Base-by-base conservation (phyloP, 2,888 invertebrate genomes). In the Nebria salina region DNA sequence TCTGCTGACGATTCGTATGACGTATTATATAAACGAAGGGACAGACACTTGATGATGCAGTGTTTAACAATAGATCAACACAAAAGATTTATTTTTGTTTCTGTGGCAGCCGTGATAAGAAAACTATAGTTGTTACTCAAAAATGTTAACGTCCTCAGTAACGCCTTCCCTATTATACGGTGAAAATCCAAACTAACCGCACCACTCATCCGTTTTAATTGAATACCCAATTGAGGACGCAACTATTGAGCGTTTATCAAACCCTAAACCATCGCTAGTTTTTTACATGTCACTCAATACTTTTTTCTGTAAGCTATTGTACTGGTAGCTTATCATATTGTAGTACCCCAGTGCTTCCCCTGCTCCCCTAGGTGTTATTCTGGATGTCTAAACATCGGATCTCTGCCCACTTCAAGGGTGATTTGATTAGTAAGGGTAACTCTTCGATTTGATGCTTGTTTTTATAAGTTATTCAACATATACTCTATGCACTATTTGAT, bases 191-290 rank as follows among this genome's bases (percentile, higher is more conserved):
- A 85, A 85, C 86, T 86, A 86, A 86, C 86, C 86, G 81, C 76
- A 86, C 86, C 86, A 87, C 87, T 87, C 87, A 87, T 87, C 85
- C 86, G 83, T 86, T 87, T 87, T 87, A 87, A 87, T 87, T 87
- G 87, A 87, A 87, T 85, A 84, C 85, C 83, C 65, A 84, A 84
- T 84, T 83, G 79, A 75, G 84, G 84, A 85, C 82, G 72, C 76
- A 83, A 86, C 84, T 85, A 85, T 84, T 82, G 86, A 84, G 83
- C 83, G 64, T 76, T 79, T 68, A 20, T 34, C n/a, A 41, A 41
- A 54, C n/a, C n/a, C n/a, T 70, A 15, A 7, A 13, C 34, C 26
- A 72, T n/a, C 15, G 68, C 64, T 20, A 34, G 70, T 73, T 74
- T 74, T 20, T 74, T 26, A 7, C 13, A 1, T 42, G 13, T 1